Base-by-base conservation (phyloP, 2,797 vertebrate species). In the Erpetoichthys calabaricus region DNA sequence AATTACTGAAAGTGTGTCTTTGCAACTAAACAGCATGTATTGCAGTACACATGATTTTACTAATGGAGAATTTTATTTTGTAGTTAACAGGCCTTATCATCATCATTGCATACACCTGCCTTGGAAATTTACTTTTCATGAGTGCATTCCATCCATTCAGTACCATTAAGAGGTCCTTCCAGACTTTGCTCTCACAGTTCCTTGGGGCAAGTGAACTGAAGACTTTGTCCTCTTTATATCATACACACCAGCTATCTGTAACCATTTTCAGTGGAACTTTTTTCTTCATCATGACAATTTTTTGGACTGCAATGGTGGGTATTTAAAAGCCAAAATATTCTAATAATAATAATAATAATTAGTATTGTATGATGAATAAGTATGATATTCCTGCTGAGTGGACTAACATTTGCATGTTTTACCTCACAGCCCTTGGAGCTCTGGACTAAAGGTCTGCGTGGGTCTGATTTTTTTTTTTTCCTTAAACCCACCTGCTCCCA, bases 221-320 rank as follows among this genome's bases (percentile, higher is more conserved):
- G 25, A 10, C 53, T 6, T 57, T 60, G 42, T 62, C 57, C 4
- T 47, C 56, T 3, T 41, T 6, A 0, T 51, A 64, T 5, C 4
- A 45, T 46, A 57, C 47, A 8, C 55, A 56, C 44, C 57, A 41
- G 3, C 4, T 2, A 7, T 56, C 54, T 4, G 3, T 41, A n/a
- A 2, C 61, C 2, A 52, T 69, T 47, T 67, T 60, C 58, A 57
- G 52, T 45, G 70, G 57, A 9, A 43, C 50, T 5, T 49, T 84
- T 4, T 65, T 65, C 50, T 61, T 73, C 42, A 57, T 67, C 1
- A 53, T 56, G 45, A 53, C 63, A 50, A 6, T 69, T 3, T 4
- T 74, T n/a, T 74, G 77, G 68, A 75, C 70, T 47, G 64, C 70
- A 63, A 25, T 70, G 82, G 88, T 91, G 79, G 3, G 75, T 73